These are phyloP conservation scores for Cremastinae sp. DNA, from an alignment of 2,888 invertebrate species.

Conservation along the genomic window DNA sequence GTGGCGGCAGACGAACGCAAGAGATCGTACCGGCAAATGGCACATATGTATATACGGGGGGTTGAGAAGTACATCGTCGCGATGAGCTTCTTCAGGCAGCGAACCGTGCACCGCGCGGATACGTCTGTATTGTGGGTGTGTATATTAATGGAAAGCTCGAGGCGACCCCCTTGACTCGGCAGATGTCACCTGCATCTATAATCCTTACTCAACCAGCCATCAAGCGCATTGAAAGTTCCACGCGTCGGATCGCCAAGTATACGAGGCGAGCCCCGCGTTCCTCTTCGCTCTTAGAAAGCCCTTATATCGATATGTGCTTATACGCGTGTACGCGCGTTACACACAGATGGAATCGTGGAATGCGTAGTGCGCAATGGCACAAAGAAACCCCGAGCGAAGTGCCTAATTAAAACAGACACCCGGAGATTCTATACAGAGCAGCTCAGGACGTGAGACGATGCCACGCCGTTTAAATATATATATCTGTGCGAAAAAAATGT, in stretches of 20 bases:
- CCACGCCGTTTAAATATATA: slow-evolving; percentile 34
- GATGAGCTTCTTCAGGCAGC: slow-evolving; percentile 61
- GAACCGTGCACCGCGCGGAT: slow-evolving; percentile 27
- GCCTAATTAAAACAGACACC: slow-evolving; percentile 82
- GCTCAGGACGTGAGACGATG: slow-evolving; percentile 64
- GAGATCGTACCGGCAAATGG: slow-evolving; percentile 38
- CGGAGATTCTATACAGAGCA: slow-evolving; percentile 74
- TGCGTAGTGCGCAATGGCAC: slow-evolving; percentile 62
- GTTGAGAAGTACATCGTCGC: slow-evolving; percentile 37
- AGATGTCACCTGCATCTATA: slow-evolving; percentile 76
- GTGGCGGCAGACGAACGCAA: slow-evolving; percentile 32
- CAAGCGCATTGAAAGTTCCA: slow-evolving; percentile 74
- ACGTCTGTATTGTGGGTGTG: not conserved
- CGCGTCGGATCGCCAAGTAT: slow-evolving; percentile 73
- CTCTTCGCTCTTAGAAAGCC: slow-evolving; percentile 31
- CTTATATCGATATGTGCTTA: slow-evolving; percentile 33
- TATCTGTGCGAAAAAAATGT: slow-evolving; percentile 27
- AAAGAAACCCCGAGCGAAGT: slow-evolving; percentile 75
- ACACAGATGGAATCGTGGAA: slow-evolving; percentile 35
- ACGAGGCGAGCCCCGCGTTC: slow-evolving; percentile 69
- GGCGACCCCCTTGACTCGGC: slow-evolving; percentile 62
- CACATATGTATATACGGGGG: no score
- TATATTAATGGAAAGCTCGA: slow-evolving; percentile 34
- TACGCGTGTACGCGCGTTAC: slow-evolving; percentile 60
- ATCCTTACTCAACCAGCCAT: slow-evolving; percentile 79